Evolutionary conservation across 2,797 vertebrate species (phyloP).

Genomic region (Dermochelys coriacea): DNA sequence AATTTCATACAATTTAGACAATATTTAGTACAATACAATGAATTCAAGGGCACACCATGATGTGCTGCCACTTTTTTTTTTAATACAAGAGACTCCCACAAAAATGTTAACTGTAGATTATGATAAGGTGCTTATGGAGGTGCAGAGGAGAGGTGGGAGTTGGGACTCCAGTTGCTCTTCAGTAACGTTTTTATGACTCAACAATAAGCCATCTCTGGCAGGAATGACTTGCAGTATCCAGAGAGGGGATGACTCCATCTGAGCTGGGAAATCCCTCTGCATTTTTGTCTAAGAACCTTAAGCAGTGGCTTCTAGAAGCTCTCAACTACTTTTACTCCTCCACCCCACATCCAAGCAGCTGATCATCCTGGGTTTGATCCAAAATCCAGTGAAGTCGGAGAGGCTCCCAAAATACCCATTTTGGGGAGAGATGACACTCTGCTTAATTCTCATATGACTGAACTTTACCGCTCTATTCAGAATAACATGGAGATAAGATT

Average conservation of each 20-base stretch:
- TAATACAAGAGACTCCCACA: background rate
- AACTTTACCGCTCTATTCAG: background rate
- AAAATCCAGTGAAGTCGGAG: background rate
- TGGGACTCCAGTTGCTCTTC: background rate
- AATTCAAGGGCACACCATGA: background rate
- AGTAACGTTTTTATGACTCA: background rate
- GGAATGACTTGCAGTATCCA: background rate
- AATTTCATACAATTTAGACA: background rate
- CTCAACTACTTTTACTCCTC: background rate
- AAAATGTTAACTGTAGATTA: background rate
- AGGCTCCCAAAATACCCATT: background rate
- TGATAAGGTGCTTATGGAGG: rapidly evolving
- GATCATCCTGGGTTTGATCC: background rate
- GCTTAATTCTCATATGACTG: background rate
- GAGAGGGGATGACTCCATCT: background rate
- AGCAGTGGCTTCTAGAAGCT: background rate
- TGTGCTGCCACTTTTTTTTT: background rate
- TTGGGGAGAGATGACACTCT: too few relatives aligned
- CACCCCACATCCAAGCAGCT: background rate
- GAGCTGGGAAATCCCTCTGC: background rate
- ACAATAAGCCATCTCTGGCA: rapidly evolving
- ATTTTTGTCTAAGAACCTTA: background rate
- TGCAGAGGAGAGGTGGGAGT: background rate
- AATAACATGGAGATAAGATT: background rate
- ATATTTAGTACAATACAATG: background rate